These are phyloP conservation scores for Phyllopteryx taeniolatus DNA, from an alignment of 2,113 vertebrate species.

Conservation along the genomic window DNA sequence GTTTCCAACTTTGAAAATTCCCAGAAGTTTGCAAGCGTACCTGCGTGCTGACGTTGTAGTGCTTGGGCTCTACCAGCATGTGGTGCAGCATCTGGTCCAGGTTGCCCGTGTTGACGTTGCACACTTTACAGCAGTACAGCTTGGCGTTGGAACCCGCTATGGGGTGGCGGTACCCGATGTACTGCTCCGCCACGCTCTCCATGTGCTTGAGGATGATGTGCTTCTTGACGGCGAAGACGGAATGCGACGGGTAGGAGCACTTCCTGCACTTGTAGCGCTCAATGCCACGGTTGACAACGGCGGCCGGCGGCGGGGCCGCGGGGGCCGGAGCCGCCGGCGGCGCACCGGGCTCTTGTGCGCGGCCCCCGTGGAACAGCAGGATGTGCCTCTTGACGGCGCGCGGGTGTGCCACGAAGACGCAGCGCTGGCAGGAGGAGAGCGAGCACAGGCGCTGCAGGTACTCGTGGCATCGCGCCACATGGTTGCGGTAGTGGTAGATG, in stretches of 20 bases:
- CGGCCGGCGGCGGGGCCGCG: not conserved
- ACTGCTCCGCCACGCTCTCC: slow-evolving; percentile 57
- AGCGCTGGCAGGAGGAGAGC: slow-evolving; percentile 60
- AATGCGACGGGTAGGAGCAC: slow-evolving; percentile 61
- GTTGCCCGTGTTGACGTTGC: slow-evolving; percentile 77
- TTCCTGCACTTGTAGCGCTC: slow-evolving; percentile 68
- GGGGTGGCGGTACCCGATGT: slow-evolving; percentile 62
- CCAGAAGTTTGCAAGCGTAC: not conserved
- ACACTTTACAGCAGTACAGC: slow-evolving; percentile 89
- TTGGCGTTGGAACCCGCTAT: slow-evolving; percentile 26
- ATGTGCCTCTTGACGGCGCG: slow-evolving; percentile 66
- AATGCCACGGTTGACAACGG: slow-evolving; percentile 25
- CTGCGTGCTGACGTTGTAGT: slow-evolving; percentile 75
- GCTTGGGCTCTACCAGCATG: slow-evolving; percentile 83
- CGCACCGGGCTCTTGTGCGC: not conserved
- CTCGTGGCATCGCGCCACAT: slow-evolving; percentile 66
- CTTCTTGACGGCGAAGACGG: slow-evolving; percentile 71
- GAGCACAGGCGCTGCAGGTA: slow-evolving; percentile 57
- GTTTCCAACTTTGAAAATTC: not conserved
- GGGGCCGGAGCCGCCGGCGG: not conserved
- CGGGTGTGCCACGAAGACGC: slow-evolving; percentile 64
- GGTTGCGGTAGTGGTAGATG: slow-evolving; percentile 68
- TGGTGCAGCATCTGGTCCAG: slow-evolving; percentile 90
- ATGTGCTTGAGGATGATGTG: slow-evolving; percentile 74
- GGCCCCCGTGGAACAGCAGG: slow-evolving; percentile 62